These are phyloP conservation scores for Callimorpha dominula DNA, from an alignment of 2,888 invertebrate genomes.

Conservation along the genomic window DNA sequence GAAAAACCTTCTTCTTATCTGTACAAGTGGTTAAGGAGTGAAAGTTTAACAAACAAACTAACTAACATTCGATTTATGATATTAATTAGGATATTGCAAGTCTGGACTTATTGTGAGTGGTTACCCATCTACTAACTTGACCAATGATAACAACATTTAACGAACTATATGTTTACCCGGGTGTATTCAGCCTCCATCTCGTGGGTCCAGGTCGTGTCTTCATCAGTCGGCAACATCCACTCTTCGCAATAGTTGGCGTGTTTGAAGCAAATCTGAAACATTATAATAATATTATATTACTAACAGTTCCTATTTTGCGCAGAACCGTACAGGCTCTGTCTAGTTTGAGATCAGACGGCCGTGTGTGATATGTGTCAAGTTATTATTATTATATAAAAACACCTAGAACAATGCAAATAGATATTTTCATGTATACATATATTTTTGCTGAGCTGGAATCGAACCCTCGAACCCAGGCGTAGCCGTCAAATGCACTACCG, in stretches of 20 bases:
- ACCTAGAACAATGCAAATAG: no score
- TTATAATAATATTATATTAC: neutral
- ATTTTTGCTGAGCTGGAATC: no score
- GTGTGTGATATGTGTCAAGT: no score
- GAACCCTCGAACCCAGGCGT: no score
- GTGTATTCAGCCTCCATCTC: conserved; percentile 78
- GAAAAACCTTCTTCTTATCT: neutral
- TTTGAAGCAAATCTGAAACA: conserved; percentile 77
- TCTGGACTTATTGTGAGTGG: no score
- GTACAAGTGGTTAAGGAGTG: neutral
- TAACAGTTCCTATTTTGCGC: neutral
- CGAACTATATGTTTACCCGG: conserved; percentile 57
- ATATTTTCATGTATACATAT: no score
- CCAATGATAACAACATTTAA: neutral
- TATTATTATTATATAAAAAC: no score
- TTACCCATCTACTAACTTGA: neutral
- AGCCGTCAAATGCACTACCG: no score
- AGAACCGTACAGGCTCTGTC: no score
- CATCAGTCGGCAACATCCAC: conserved; percentile 79
- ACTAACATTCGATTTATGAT: neutral
- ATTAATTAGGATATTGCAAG: no score
- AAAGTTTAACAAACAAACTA: neutral
- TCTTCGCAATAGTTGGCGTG: conserved; percentile 79
- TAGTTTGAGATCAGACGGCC: no score
- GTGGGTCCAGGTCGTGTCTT: conserved; percentile 80